Percentiles rank a stretch among this genome's conserved stretches.
Conservation (phyloP, 2,797 vertebrate genomes). For the Danio kyathit region DNA sequence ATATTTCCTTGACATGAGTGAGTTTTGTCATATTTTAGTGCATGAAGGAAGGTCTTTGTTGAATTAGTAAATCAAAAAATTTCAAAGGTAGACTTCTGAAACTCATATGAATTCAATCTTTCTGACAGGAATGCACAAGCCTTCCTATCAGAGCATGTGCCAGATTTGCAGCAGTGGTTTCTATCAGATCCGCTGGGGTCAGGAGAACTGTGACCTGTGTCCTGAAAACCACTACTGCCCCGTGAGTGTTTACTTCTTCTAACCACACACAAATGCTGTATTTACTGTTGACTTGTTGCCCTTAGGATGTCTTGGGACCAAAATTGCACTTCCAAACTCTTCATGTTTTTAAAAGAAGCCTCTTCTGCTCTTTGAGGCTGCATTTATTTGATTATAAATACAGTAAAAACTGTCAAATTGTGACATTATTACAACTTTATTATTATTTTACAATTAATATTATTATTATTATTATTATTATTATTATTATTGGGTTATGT, state of each 20-base stretch:
- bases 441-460: no score
- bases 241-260: conserved; percentile 73
- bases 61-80: neutral
- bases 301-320: no score
- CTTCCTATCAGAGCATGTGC: conserved; percentile 77
- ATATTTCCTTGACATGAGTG: neutral
- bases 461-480: no score
- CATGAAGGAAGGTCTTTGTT: conserved; percentile 3
- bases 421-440: no score
- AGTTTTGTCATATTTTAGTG: neutral
- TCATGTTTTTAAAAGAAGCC: no score
- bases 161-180: conserved; percentile 83
- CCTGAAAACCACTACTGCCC: conserved; percentile 92
- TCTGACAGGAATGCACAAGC: conserved; percentile 84
- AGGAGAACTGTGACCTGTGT: conserved; percentile 84
- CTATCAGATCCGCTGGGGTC: conserved; percentile 83
- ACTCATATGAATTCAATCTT: neutral
- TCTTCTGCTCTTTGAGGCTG: no score
- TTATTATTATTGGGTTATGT: no score
- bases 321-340: no score
- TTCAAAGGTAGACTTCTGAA: neutral
- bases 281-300: neutral
- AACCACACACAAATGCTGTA: conserved; percentile 11
- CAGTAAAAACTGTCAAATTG: no score
- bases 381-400: no score